These are phyloP conservation scores for Malacoctenus gilli DNA, from an alignment of 2,797 vertebrate species.

Conservation along the genomic window DNA sequence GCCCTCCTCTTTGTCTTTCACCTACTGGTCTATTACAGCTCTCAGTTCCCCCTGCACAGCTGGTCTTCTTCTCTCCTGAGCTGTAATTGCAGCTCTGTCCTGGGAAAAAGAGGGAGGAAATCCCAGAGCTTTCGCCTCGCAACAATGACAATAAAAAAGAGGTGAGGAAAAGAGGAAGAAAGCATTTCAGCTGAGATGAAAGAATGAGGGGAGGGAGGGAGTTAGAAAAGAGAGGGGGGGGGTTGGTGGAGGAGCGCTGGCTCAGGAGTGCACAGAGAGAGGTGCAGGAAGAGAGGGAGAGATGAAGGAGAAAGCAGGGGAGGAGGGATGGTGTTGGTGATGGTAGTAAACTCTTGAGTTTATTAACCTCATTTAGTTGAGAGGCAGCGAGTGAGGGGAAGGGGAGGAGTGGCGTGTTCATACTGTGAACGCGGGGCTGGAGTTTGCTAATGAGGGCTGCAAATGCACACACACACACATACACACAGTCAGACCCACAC, in stretches of 20 bases:
- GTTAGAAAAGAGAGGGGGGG: slow-evolving; percentile 38
- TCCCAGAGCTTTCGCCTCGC: slow-evolving; percentile 83
- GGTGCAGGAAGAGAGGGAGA: slow-evolving; percentile 52
- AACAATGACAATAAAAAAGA: slow-evolving; percentile 83
- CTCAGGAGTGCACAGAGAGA: slow-evolving; percentile 51
- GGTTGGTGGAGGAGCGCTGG: slow-evolving; percentile 59
- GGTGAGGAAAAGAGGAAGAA: slow-evolving; percentile 77
- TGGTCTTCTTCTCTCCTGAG: slow-evolving; percentile 76
- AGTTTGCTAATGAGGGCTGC: slow-evolving; percentile 87
- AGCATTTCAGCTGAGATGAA: slow-evolving; percentile 76
- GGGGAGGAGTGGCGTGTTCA: slow-evolving; percentile 85
- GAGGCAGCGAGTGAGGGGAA: slow-evolving; percentile 80
- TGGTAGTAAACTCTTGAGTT: slow-evolving; percentile 89
- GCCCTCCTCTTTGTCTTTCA: slow-evolving; percentile 57
- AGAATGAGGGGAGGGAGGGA: slow-evolving; percentile 64
- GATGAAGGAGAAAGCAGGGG: slow-evolving; percentile 56
- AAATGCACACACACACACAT: slow-evolving; percentile 71
- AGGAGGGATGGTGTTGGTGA: slow-evolving; percentile 65
- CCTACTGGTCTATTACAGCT: not conserved
- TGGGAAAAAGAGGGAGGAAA: slow-evolving; percentile 86
- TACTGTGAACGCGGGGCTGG: slow-evolving; percentile 80
- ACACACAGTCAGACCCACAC: slow-evolving; percentile 70
- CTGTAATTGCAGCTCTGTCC: slow-evolving; percentile 86
- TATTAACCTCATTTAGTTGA: slow-evolving; percentile 90
- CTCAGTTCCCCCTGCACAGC: slow-evolving; percentile 56